Percentiles rank a stretch among this genome's conserved stretches.
phyloP scores from a whole-genome alignment of 2,888 invertebrate genomes.

The Amphipoea lucens region DNA sequence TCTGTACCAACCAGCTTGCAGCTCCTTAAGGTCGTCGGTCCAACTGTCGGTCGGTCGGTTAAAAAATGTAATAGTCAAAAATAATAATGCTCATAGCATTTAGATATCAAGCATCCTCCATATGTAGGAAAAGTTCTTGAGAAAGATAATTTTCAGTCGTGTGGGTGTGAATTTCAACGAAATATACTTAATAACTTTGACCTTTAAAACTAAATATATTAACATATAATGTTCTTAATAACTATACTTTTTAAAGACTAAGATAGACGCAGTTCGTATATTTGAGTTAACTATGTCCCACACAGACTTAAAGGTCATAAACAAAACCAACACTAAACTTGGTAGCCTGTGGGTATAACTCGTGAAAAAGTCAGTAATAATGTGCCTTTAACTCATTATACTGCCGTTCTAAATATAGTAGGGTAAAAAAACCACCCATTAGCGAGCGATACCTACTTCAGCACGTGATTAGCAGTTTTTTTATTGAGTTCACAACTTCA shows the following conservation, averaged over 20 bases:
- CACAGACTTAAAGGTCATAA: slow-evolving; percentile 23
- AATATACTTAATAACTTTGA: background rate
- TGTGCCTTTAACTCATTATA: slow-evolving; percentile 60
- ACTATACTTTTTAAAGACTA: background rate
- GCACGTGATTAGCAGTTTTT: slow-evolving; percentile 64
- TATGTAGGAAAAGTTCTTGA: background rate
- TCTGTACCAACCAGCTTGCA: background rate
- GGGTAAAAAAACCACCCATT: slow-evolving; percentile 63
- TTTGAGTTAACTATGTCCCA: background rate
- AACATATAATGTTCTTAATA: background rate
- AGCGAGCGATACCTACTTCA: slow-evolving; percentile 49
- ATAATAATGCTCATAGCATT: background rate
- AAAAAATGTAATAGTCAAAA: background rate
- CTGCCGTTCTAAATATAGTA: slow-evolving; percentile 64
- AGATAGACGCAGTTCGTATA: background rate
- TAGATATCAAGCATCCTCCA: background rate
- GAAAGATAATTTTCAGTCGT: background rate
- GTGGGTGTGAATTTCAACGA: background rate
- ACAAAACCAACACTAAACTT: slow-evolving; percentile 41
- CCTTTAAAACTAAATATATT: background rate
- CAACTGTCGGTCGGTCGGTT: background rate
- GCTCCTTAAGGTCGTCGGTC: no score
- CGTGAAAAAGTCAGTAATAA: slow-evolving; percentile 32
- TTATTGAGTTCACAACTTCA: slow-evolving; percentile 23
- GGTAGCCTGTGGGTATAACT: slow-evolving; percentile 21